A percentile compares a stretch with the other conserved stretches of the same genome.
Evolutionary conservation across 2,113 vertebrate species (phyloP).

Genomic region (Perca schrenkii): DNA sequence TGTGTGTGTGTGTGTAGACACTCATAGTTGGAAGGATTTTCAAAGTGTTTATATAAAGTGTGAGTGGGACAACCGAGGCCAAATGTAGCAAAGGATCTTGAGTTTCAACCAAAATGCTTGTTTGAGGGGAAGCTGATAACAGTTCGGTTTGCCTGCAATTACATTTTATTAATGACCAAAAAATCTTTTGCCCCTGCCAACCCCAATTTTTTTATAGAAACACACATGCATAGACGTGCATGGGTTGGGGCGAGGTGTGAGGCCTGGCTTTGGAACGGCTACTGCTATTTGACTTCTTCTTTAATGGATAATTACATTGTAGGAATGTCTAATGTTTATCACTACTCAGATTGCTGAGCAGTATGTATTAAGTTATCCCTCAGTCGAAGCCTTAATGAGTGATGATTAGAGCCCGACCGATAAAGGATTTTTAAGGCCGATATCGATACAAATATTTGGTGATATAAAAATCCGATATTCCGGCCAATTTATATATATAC

Average conservation of each 20-base stretch:
- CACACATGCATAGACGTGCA: conserved; percentile 26
- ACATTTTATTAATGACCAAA: conserved; percentile 79
- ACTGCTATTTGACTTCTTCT: conserved; percentile 49
- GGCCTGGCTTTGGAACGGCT: conserved; percentile 40
- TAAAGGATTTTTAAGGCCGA: too few relatives aligned
- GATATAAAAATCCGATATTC: too few relatives aligned
- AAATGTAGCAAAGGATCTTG: conserved; percentile 68
- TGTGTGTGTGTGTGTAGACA: conserved; percentile 25
- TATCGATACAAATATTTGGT: too few relatives aligned
- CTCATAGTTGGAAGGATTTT: conserved; percentile 71
- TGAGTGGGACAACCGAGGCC: conserved; percentile 57
- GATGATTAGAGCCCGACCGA: not conserved
- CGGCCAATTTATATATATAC: too few relatives aligned
- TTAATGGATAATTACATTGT: conserved; percentile 53
- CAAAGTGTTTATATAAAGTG: conserved; percentile 80
- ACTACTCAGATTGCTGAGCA: conserved; percentile 19
- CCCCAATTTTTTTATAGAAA: conserved; percentile 37
- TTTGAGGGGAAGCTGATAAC: conserved; percentile 80
- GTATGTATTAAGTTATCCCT: conserved; percentile 11
- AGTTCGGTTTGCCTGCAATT: conserved; percentile 76
- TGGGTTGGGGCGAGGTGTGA: conserved; percentile 41
- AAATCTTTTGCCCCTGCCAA: conserved; percentile 60
- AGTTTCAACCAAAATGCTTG: conserved; percentile 73
- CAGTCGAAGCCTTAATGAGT: conserved; percentile 15
- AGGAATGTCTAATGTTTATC: conserved; percentile 70